Evolutionary conservation across 1,140 invertebrate genomes (phyloP).

Genomic region (Eubasilissa regina): DNA sequence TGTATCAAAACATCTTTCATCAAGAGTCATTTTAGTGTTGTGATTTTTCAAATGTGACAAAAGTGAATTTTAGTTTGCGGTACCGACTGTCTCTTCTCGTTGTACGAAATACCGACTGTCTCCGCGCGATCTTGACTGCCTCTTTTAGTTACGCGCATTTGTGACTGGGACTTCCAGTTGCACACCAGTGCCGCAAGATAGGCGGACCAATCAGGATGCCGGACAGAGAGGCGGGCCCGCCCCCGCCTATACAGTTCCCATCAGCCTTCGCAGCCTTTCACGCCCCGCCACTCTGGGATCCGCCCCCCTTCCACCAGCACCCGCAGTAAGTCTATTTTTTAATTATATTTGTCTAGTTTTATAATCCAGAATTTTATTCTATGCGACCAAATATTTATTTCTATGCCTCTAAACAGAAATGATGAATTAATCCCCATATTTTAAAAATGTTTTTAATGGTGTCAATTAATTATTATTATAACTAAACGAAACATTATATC

Average conservation of each 20-base stretch:
- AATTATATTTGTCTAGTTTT: neutral
- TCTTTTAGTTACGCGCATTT: neutral
- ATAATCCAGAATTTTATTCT: neutral
- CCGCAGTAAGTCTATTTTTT: slow-evolving; percentile 56
- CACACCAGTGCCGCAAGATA: slow-evolving; percentile 17
- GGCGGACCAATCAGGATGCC: slow-evolving; percentile 63
- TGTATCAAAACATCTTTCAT: too few relatives aligned
- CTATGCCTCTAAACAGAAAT: neutral
- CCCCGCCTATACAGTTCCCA: slow-evolving; percentile 75
- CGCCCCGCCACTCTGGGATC: slow-evolving; percentile 67
- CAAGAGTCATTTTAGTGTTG: too few relatives aligned
- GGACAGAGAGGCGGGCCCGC: slow-evolving; percentile 70
- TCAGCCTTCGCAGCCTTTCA: slow-evolving; percentile 76
- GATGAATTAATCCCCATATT: neutral
- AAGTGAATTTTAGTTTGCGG: too few relatives aligned
- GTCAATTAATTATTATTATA: neutral
- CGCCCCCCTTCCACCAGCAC: slow-evolving; percentile 64
- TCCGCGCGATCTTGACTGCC: too few relatives aligned
- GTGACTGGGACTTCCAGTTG: neutral
- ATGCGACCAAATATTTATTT: neutral
- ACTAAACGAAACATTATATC: neutral
- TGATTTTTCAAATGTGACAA: too few relatives aligned
- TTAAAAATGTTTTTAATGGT: too few relatives aligned
- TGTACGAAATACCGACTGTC: too few relatives aligned
- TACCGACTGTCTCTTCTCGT: too few relatives aligned